Conservation (phyloP, 2,113 vertebrate genomes). For the Syngnathus scovelli region DNA sequence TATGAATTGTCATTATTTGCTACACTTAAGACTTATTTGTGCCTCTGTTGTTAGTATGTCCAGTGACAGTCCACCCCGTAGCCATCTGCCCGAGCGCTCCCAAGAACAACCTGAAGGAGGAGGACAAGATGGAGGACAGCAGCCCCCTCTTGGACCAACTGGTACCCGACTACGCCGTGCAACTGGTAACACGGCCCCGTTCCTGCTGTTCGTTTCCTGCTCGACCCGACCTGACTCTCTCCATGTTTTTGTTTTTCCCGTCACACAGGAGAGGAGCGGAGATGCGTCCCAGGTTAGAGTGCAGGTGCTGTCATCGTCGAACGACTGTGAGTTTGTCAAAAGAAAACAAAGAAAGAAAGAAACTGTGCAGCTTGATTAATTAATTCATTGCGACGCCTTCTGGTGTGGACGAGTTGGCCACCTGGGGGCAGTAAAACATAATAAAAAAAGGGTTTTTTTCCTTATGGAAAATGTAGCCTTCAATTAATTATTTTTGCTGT, state of each 20-base stretch:
- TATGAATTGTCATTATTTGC: neutral
- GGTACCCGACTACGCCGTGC: constrained; percentile 57
- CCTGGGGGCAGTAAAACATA: too few species aligned
- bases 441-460: too few species aligned
- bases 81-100: constrained; percentile 38
- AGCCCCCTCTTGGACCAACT: constrained; percentile 60
- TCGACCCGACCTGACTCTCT: constrained; percentile 5
- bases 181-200: constrained; percentile 43
- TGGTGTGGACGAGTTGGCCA: too few species aligned
- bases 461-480: too few species aligned
- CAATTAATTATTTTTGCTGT: too few species aligned
- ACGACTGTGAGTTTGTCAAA: constrained; percentile 55
- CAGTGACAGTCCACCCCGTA: constrained; percentile 25
- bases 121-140: constrained; percentile 66
- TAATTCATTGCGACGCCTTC: too few species aligned
- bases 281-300: constrained; percentile 45
- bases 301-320: constrained; percentile 34
- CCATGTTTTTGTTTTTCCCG: constrained; percentile 8
- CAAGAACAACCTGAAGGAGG: constrained; percentile 60
- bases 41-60: neutral
- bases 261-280: constrained; percentile 54
- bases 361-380: too few species aligned
- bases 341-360: neutral
- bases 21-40: neutral
- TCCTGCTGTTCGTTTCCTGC: neutral